Evolutionary conservation across 2,113 vertebrate species (phyloP), one percentile per base, ranked within the genome.

Genomic region (Ammodytes marinus): DNA sequence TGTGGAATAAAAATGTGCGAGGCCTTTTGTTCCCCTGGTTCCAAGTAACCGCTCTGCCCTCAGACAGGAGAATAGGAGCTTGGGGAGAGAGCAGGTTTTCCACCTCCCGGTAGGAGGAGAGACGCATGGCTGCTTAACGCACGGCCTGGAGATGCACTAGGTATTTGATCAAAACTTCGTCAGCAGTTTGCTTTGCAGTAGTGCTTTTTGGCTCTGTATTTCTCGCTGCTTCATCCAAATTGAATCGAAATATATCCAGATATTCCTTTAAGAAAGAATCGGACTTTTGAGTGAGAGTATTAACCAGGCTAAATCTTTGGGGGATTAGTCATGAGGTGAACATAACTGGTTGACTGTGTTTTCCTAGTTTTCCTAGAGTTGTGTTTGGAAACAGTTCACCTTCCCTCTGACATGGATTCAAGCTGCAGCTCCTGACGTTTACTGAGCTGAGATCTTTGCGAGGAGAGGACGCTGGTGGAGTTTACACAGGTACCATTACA

Each of bases 1-100:
- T 90, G 71, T 40, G 53, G 92, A 94, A 94, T 94, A 77, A 60
- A 93, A 94, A 94, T 94, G 89, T 83, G 86, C 12, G 15, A 64
- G 73, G 75, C 82, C 88, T 90, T 92, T 93, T 94, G 92, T 92
- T 81, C 73, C 4, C 0, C 53, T 39, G 19, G 79, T 76, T 73
- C 74, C 64, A 75, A 67, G 69, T 57, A 78, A 61, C 57, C n/a
- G 84, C 68, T 82, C 73, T 80, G 72, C 53, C 52, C 40, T 76
- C 57, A 45, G 50, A 67, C 19, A 17, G 85, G 47, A 87, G 67
- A 74, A 84, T 39, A 73, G 85, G 74, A 87, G 83, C 35, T 46
- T 2, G 40, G 66, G 27, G 17, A 35, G 17, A 35, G 55, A 83
- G 53, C 52, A 86, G 78, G 52, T 65, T 69, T 64, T 46, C 57